Base-by-base conservation (phyloP, 2,888 invertebrate genomes). In the Ormyrus pomaceus region DNA sequence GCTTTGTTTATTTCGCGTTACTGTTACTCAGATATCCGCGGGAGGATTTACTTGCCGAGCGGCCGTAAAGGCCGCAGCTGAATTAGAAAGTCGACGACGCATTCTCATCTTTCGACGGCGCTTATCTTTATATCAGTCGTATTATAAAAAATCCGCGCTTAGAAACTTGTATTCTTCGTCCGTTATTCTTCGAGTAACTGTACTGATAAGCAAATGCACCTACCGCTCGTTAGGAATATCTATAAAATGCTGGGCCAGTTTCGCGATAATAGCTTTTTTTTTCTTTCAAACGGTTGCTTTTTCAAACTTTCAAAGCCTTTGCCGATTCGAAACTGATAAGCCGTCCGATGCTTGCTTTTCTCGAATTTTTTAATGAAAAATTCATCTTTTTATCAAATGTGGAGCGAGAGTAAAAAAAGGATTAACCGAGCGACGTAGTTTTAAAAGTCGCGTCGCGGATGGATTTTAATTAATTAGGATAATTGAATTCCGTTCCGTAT, bases 1-100 rank as follows among this genome's bases (percentile, higher is more conserved):
- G 10, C 34, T 13, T 68, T 68, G 68, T 68, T 68, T 50, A 65
- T 51, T 34, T 68, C 51, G 53, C 34, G 50, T 68, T 68, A 6
- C 50, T 70, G 19, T 13, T 70, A 48, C 46, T 48, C 58, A 53
- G 48, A 70, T 34, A 34, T 34, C 34, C 34, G 34, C 34, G 45
- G 48, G 10, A 45, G 55, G 19, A 45, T 45, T 10, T 53, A 55
- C 68, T 68, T 68, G 46, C 6, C 59, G 13, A 9, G 48, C 10
- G 58, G 69, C 56, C 56, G 58, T 9, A 46, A n/a, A 46, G 64
- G 64, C 34, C 19, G 62, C 53, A 45, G 55, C 19, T 46, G 19
- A 55, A 55, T 73, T 73, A 64, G 73, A 73, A 73, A 73, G 73
- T 64, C 10, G 62, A 6, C 59, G 19, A 10, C n/a, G n/a, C 6